Percentiles rank a stretch among this genome's conserved stretches.
Evolutionary conservation across 2,113 vertebrate genomes (phyloP).

Genomic region (Bothrops jararaca): DNA sequence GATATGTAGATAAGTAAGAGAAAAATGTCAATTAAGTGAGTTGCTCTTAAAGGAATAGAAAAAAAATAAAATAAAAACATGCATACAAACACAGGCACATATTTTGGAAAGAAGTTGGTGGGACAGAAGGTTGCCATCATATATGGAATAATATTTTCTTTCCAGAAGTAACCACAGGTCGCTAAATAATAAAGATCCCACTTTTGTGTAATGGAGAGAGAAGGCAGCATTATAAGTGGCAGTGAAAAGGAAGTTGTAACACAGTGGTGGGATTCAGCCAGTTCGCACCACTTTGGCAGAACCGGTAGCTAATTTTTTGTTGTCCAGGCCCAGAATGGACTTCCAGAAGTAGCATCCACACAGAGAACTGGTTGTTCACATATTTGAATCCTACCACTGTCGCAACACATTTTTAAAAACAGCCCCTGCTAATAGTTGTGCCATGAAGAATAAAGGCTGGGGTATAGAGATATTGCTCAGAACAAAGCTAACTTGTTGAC

Average conservation of each 20-base stretch:
- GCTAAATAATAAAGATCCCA: not conserved
- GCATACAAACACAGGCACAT: not conserved
- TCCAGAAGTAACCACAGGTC: not conserved
- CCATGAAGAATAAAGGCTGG: not conserved
- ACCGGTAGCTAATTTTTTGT: no score
- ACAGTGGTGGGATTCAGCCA: not conserved
- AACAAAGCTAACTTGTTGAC: not conserved
- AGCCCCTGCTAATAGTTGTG: not conserved
- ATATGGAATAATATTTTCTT: not conserved
- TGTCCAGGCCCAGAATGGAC: no score
- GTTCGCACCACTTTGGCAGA: no score
- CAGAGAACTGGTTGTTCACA: no score
- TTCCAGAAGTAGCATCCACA: no score
- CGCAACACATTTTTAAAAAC: not conserved
- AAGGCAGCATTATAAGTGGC: not conserved
- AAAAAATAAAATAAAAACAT: not conserved
- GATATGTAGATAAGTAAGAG: no score
- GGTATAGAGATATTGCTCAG: slow-evolving; percentile 10
- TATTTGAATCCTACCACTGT: no score
- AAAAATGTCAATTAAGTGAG: not conserved
- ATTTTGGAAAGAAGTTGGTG: not conserved
- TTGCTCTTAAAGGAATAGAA: not conserved
- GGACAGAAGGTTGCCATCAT: not conserved
- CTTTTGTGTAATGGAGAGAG: not conserved
- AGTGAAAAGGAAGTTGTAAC: not conserved